Evolutionary conservation across 2,113 vertebrate species (phyloP), one percentile per base, ranked within the genome.

Genomic region (Halichoeres trimaculatus): DNA sequence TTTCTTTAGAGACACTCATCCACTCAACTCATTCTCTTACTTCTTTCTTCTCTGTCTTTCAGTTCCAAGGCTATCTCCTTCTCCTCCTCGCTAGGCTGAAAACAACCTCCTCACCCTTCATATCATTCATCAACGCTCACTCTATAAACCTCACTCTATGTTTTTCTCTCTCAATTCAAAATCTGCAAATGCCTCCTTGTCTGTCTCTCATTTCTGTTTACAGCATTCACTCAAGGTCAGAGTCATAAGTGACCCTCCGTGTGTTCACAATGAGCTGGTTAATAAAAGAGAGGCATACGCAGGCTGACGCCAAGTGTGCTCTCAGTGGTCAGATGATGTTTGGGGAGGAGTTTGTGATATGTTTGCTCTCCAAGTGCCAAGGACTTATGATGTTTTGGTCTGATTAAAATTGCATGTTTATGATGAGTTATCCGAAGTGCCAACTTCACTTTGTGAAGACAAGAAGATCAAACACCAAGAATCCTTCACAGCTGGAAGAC

Each of bases 161-260:
- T 24, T 36, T 43, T 24, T 55, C 14, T 41, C 38, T 45, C 47
- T 45, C 3, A 74, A 22, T 59, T 75, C 16, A 20, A 60, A 64
- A 71, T 74, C 17, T 43, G 65, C 70, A 43, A 55, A 78, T 53
- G 75, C 34, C 24, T 36, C 69, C 53, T 64, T 52, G 35, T 60
- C 57, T 34, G 71, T 71, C 10, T 64, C 56, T 65, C 61, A 63
- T 78, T 47, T 62, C 52, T 51, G 45, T 58, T 56, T 26, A 26
- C 23, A 78, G 60, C 51, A 19, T 83, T 64, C 4, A 4, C n/a
- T 11, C 62, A 76, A 76, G 80, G 63, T 80, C 76, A 19, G 58
- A 66, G 16, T 53, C 36, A 70, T n/a, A 70, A 85, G 63, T 76
- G 79, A 78, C 63, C 70, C 82, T 85, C 43, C 63, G 61, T 35